Evolutionary conservation across 2,113 vertebrate species (phyloP).

Genomic region (Rhea pennata): DNA sequence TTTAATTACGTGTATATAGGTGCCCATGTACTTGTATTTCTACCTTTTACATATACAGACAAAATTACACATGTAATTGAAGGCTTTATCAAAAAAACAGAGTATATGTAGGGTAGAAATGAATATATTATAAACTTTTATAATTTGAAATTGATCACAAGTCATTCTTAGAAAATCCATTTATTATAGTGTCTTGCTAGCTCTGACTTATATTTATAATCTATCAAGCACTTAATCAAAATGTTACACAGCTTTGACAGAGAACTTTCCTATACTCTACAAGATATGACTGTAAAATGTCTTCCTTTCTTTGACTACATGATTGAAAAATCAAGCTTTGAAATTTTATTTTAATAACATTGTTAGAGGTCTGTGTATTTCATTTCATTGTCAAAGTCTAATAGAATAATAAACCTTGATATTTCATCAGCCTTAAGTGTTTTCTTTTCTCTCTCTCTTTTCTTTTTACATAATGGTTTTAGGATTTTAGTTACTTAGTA

Average conservation of each 20-base stretch:
- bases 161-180: conserved; percentile 46
- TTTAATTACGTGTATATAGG: accelerated
- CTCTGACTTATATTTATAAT: conserved; percentile 29
- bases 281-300: conserved; percentile 20
- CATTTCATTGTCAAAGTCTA: conserved; percentile 50
- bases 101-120: neutral
- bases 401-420: conserved; percentile 63
- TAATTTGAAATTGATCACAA: conserved; percentile 55
- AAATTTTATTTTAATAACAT: conserved; percentile 65
- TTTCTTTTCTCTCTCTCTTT: neutral
- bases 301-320: conserved; percentile 48
- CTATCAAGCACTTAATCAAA: conserved; percentile 37
- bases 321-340: conserved; percentile 59
- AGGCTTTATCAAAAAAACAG: neutral
- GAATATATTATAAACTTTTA: neutral
- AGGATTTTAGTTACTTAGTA: conserved; percentile 56
- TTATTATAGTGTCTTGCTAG: conserved; percentile 46
- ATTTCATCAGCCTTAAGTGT: conserved; percentile 65
- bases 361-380: conserved; percentile 33
- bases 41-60: neutral
- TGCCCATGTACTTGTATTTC: neutral
- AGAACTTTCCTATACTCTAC: conserved; percentile 26
- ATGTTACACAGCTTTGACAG: conserved; percentile 29
- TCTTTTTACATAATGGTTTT: conserved; percentile 1
- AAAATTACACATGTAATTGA: neutral